Evolutionary conservation across 2,797 vertebrate species (phyloP).

Genomic region (Morelia viridis): DNA sequence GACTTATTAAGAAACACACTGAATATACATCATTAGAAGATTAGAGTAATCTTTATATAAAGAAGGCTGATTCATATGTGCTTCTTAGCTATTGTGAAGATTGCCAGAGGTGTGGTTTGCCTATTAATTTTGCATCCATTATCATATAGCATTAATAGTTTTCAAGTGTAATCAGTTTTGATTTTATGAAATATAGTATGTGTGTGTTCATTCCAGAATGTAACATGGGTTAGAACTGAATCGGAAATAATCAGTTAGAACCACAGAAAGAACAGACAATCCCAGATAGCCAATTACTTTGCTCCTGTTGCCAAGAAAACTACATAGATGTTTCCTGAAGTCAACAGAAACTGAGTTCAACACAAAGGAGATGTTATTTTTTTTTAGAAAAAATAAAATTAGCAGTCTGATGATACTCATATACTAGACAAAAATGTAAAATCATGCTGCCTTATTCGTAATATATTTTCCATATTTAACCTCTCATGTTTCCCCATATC

Average conservation of each 20-base stretch:
- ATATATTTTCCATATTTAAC: too few relatives aligned
- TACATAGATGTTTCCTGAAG: not conserved
- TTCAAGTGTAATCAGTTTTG: not conserved
- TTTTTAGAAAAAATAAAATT: not conserved
- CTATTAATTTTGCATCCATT: not conserved
- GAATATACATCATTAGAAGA: not conserved
- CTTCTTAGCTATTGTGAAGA: not conserved
- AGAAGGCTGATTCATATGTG: not conserved
- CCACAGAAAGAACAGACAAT: not conserved
- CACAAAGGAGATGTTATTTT: not conserved
- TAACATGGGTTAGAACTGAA: not conserved
- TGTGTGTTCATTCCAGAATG: not conserved
- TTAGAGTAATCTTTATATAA: constrained; percentile 5
- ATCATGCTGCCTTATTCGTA: not conserved
- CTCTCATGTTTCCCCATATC: not conserved
- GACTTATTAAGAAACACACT: not conserved
- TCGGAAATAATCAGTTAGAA: not conserved
- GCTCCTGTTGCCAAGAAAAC: not conserved
- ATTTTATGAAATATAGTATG: not conserved
- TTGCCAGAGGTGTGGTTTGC: not conserved
- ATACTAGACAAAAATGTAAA: not conserved
- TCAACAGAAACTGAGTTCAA: not conserved
- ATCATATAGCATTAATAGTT: not conserved
- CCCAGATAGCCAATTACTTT: not conserved
- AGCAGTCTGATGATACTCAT: not conserved